Percentiles rank a stretch among this genome's conserved stretches.
Conservation (phyloP, 2,113 vertebrate genomes). For the Copsychus sechellarum region DNA sequence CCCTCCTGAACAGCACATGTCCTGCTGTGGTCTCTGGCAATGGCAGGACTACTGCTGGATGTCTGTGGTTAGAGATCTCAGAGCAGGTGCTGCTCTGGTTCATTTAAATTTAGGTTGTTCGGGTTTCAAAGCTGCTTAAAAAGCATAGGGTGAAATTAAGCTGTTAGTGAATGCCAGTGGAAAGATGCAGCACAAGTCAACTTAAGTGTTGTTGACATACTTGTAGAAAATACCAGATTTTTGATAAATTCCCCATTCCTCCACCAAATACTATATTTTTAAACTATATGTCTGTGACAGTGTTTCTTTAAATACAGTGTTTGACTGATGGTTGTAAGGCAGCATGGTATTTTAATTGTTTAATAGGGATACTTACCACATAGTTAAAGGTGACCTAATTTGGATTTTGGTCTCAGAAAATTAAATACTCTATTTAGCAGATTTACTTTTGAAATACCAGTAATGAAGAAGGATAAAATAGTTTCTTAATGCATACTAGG, state of each 20-base stretch:
- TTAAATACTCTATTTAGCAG: background rate
- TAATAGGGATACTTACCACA: background rate
- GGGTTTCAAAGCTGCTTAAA: background rate
- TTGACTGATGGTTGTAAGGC: background rate
- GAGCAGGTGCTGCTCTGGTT: background rate
- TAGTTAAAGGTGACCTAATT: background rate
- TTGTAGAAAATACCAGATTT: background rate
- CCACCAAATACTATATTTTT: background rate
- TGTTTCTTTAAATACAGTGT: background rate
- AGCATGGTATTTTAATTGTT: background rate
- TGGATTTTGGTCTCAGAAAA: background rate
- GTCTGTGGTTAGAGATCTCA: background rate
- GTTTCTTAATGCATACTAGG: background rate
- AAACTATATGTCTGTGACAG: background rate
- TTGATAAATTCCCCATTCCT: background rate
- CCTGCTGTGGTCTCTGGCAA: background rate
- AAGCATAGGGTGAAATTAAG: background rate
- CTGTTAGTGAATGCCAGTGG: background rate
- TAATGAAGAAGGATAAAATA: background rate
- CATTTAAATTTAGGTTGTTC: background rate
- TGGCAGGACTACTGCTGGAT: fast-evolving
- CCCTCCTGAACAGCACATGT: fast-evolving
- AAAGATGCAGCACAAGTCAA: background rate
- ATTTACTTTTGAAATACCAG: background rate
- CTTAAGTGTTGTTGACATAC: background rate